Conservation (phyloP, 2,113 vertebrate genomes). For the Greenwoodochromis staneri region DNA sequence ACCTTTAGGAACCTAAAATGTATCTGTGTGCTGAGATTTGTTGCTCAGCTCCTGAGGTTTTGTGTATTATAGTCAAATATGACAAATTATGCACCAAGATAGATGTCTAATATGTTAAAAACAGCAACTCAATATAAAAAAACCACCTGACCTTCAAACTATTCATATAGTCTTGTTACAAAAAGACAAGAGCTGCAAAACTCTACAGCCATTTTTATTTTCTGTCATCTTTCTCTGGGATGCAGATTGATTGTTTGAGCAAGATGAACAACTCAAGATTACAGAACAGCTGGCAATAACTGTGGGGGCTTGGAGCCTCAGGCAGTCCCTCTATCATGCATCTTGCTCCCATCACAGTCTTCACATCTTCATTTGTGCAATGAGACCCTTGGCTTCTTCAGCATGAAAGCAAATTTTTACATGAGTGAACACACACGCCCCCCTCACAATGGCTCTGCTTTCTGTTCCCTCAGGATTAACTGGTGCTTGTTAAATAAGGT, state of each 20-base stretch:
- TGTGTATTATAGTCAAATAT: not conserved
- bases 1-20: not conserved
- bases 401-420: slow-evolving; percentile 41
- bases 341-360: not conserved
- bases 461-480: slow-evolving; percentile 55
- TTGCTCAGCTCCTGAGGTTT: not conserved
- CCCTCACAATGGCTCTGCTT: slow-evolving; percentile 3
- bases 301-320: not conserved
- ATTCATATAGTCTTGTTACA: not conserved
- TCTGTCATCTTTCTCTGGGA: not conserved
- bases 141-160: not conserved
- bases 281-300: slow-evolving; percentile 5
- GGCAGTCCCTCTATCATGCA: not conserved
- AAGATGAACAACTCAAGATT: not conserved
- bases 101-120: not conserved
- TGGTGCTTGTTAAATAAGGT: slow-evolving; percentile 49
- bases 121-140: not conserved
- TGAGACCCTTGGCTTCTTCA: not conserved
- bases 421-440: not conserved
- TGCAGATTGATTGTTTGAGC: not conserved
- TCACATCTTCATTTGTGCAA: not conserved
- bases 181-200: not conserved
- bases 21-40: not conserved
- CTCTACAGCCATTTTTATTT: not conserved
- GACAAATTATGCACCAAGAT: not conserved